Evolutionary conservation across 2,113 vertebrate species (phyloP).

Genomic region (Mugil cephalus): DNA sequence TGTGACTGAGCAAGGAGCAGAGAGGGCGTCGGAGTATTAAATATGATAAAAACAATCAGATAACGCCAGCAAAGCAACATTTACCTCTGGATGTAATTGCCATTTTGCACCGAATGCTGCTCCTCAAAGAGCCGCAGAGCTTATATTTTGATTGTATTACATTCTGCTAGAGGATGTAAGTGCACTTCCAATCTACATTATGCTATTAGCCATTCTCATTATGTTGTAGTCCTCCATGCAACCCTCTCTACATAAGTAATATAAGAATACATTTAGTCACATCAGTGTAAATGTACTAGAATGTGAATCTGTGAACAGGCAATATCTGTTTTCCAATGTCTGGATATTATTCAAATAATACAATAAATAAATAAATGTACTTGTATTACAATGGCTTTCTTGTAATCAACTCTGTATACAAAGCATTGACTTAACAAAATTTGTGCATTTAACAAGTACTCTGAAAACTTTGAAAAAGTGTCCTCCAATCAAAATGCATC

Average conservation of each 20-base stretch:
- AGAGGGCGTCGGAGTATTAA: constrained; percentile 32
- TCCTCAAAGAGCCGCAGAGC: constrained; percentile 25
- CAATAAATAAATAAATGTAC: no score
- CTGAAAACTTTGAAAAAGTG: no score
- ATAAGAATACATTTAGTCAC: constrained; percentile 39
- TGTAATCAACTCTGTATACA: no score
- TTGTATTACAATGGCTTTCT: no score
- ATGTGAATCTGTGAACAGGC: neutral
- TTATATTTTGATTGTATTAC: constrained; percentile 57
- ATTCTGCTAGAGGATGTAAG: constrained; percentile 49
- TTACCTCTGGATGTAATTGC: constrained; percentile 56
- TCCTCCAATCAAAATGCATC: no score
- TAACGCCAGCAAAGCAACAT: constrained; percentile 55
- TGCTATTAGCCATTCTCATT: constrained; percentile 63
- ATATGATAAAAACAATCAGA: constrained; percentile 57
- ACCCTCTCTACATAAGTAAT: constrained; percentile 44
- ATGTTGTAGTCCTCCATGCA: constrained; percentile 41
- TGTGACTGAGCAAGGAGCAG: neutral
- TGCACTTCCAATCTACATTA: constrained; percentile 55
- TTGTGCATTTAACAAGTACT: no score
- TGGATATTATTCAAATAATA: neutral
- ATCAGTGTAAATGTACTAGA: constrained; percentile 36
- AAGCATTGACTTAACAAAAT: no score
- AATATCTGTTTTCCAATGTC: neutral
- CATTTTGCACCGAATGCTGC: constrained; percentile 50